Evolutionary conservation across 2,888 invertebrate species (phyloP), one percentile per base, ranked within the genome.

Genomic region (Griposia aprilina): DNA sequence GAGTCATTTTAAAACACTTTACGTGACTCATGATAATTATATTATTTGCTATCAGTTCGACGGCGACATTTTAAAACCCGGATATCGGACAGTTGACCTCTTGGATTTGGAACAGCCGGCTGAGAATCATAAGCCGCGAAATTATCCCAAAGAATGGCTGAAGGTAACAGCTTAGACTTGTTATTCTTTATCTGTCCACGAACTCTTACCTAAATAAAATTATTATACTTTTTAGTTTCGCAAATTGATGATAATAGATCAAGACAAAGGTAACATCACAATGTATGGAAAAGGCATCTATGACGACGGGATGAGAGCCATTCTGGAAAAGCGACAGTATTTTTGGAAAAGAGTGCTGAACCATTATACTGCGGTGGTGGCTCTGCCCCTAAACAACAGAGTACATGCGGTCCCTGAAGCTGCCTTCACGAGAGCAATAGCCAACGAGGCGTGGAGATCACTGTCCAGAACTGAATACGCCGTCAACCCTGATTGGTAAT

Each of bases 41-140:
- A n/a, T 62, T 57, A 23, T 50, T 62, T 70, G 3, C 13, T 52
- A 80, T 70, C 91, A 96, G 97, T 96, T 97, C 75, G 95, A 96
- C 55, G 96, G 96, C 2, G 95, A 96, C 74, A 94, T 97, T 62
- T 85, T 97, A 60, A 95, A 95, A 84, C 96, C 97, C 26, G 97
- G 97, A 7, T 97, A 96, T 82, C 93, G 97, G 6, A 96, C 97
- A 1, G 95, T 97, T 17, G 97, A 97, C 83, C 91, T 97, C 74
- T 85, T 97, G n/a, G 96, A 96, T 73, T 81, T 96, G 13, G 97
- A 97, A 82, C 97, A 96, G 78, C 90, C 96, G 0, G 96, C 93
- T 0, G 87, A 89, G 10, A 91, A 92, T 26, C 94, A 94, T 74
- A 84, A 87, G 5, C 94, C 96, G 0, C 88, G 97, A 62, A 89